Percentiles rank a stretch among this genome's conserved stretches.
Evolutionary conservation across 2,113 vertebrate species (phyloP).

Genomic region (Phyllopteryx taeniolatus): DNA sequence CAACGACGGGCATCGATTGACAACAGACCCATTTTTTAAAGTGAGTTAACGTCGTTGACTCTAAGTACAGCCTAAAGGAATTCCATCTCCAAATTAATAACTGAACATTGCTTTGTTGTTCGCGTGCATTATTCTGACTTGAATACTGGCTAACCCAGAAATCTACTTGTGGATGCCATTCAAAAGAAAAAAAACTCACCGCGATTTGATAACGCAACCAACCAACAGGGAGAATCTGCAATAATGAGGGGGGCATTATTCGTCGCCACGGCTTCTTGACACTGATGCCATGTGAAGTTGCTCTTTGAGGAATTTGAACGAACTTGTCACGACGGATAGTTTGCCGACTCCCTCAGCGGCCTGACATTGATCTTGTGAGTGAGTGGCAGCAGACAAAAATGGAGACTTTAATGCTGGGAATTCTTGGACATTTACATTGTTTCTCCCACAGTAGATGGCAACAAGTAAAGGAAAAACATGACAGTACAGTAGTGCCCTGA

Average conservation of each 20-base stretch:
- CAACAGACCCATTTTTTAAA: conserved; percentile 18
- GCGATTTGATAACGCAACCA: not conserved
- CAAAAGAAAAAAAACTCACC: conserved; percentile 7
- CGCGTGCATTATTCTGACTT: not conserved
- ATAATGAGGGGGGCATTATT: conserved; percentile 29
- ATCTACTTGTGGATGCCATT: conserved; percentile 8
- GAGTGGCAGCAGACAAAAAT: not conserved
- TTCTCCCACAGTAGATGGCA: not conserved
- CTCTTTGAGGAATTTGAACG: conserved; percentile 52
- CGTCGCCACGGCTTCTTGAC: conserved; percentile 51
- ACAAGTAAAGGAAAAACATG: not conserved
- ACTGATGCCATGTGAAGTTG: conserved; percentile 53
- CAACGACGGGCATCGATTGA: conserved; percentile 43
- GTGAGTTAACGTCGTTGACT: conserved; percentile 34
- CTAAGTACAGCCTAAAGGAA: conserved; percentile 41
- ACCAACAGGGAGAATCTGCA: conserved; percentile 24
- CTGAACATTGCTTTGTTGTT: not conserved
- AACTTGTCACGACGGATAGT: conserved; percentile 47
- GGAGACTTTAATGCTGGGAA: too few relatives aligned
- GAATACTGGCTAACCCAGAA: conserved; percentile 9
- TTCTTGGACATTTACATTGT: too few relatives aligned
- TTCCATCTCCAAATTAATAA: conserved; percentile 30
- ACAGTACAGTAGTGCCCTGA: too few relatives aligned
- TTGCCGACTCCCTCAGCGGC: not conserved
- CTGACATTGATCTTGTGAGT: not conserved